Base-by-base conservation (phyloP, 2,888 invertebrate species). In the Hirtodrosophila confusa region DNA sequence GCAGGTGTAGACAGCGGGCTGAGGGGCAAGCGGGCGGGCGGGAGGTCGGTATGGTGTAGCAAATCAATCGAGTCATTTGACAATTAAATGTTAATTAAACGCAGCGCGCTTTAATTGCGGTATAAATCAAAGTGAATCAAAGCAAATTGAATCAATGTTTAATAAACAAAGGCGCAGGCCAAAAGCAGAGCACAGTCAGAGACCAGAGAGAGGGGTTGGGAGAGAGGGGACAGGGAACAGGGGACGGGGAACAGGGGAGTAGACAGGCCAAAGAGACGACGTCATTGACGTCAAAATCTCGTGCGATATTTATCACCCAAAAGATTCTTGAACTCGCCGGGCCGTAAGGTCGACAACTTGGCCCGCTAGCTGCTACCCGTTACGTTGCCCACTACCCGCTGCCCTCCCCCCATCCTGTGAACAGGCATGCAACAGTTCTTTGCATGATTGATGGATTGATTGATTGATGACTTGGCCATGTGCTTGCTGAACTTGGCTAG, bases 261-360 rank as follows among this genome's bases (percentile, higher is more conserved):
- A 17, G 17, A 17, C 17, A 31, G 7, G 2, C 7, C 9, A 31
- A 31, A 39, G 27, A 33, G 27, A 5, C 55, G 41, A 24, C 39
- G 57, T 57, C 48, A 45, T 11, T 23, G 45, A 35, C 10, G 37
- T 17, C 17, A 2, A 17, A 1, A 2, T 17, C 17, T 17, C 17
- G 17, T 17, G 17, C 17, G 2, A 56, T 53, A 72, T 78, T 78
- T 75, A 75, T 78, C 65, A 60, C 66, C 65, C 54, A 45, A 72
- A 69, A 80, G 78, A 78, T 80, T 80, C 75, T 75, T 78, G 80
- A 78, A 72, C 78, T 80, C 72, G 66, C 65, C 69, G 36, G 65
- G 51, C 29, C 54, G 47, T 78, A 80, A 78, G 78, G 78, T 80
- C 82, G 66, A 64, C 76, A 60, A 72, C 69, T 78, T 69, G 43